Evolutionary conservation across 1,140 invertebrate genomes (phyloP).

Genomic region (Papilio aristodemus): DNA sequence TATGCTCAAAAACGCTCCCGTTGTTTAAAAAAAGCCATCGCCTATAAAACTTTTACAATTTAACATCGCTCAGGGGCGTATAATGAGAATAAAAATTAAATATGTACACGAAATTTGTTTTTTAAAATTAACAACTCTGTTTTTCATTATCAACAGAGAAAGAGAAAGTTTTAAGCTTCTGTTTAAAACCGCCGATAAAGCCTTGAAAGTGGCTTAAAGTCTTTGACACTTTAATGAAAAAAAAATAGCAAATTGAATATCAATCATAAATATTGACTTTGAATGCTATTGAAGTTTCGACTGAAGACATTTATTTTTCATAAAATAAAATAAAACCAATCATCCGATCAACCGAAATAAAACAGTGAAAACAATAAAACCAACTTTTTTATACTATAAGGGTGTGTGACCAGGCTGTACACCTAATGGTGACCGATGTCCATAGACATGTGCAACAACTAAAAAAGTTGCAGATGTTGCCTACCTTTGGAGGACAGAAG

Average conservation of each 20-base stretch:
- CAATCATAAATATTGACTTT: background rate
- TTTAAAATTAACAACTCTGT: constrained; percentile 25
- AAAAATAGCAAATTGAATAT: background rate
- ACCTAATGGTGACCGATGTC: no score
- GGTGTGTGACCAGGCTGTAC: no score
- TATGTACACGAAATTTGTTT: constrained; percentile 18
- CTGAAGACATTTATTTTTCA: background rate
- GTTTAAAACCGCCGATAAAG: constrained; percentile 20
- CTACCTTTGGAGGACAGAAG: no score
- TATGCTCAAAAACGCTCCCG: background rate
- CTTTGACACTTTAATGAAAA: background rate
- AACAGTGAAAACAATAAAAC: no score
- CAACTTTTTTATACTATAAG: no score
- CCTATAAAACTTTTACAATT: constrained; percentile 1
- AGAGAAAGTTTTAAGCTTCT: constrained; percentile 27
- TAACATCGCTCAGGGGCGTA: background rate
- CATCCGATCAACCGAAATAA: no score
- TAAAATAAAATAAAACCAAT: no score
- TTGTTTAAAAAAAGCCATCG: background rate
- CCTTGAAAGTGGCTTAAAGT: background rate
- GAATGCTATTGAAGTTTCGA: background rate
- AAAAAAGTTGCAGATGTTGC: no score
- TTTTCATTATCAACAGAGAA: constrained; percentile 8
- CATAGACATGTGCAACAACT: no score
- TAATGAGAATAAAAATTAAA: constrained; percentile 3